A percentile compares a stretch with the other conserved stretches of the same genome.
phyloP scores from a whole-genome alignment of 1,140 invertebrate genomes.

The Dinoponera quadriceps region DNA sequence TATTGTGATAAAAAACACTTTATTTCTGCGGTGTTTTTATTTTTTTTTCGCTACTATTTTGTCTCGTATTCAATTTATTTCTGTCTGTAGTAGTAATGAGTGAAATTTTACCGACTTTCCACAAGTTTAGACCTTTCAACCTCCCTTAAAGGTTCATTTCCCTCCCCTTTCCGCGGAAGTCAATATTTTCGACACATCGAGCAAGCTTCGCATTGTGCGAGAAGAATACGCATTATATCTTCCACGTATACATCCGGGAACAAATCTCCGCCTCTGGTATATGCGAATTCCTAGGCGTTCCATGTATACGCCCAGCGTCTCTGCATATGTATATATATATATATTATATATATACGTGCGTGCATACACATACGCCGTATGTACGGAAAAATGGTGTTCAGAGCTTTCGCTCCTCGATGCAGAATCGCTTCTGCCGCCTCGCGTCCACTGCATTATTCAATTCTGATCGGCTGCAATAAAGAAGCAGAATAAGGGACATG shows the following conservation, averaged over 20 bases:
- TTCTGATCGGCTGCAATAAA: slow-evolving; percentile 78
- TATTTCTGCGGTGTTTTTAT: no score
- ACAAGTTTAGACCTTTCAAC: no score
- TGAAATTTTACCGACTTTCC: no score
- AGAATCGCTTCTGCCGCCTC: slow-evolving; percentile 64
- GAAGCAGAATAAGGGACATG: slow-evolving; percentile 73
- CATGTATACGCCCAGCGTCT: slow-evolving; percentile 35
- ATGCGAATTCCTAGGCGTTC: slow-evolving; percentile 32
- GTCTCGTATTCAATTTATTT: no score
- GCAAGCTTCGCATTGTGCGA: slow-evolving; percentile 39
- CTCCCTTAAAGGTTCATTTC: slow-evolving; percentile 49
- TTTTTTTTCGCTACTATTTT: no score
- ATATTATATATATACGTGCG: slow-evolving; percentile 25
- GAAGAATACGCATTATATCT: slow-evolving; percentile 59
- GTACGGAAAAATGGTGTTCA: slow-evolving; percentile 50
- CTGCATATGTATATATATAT: slow-evolving; percentile 30
- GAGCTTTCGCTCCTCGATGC: slow-evolving; percentile 55
- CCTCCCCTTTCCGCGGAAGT: slow-evolving; percentile 5
- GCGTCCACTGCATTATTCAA: slow-evolving; percentile 79
- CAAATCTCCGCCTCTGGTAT: slow-evolving; percentile 46
- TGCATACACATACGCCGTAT: slow-evolving; percentile 33
- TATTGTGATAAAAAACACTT: no score
- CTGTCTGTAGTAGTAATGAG: no score
- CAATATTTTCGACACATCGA: slow-evolving; percentile 49
- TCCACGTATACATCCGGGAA: slow-evolving; percentile 37